Evolutionary conservation across 1,140 invertebrate genomes (phyloP), one percentile per base, ranked within the genome.

Genomic region (Oryctes rhinoceros): DNA sequence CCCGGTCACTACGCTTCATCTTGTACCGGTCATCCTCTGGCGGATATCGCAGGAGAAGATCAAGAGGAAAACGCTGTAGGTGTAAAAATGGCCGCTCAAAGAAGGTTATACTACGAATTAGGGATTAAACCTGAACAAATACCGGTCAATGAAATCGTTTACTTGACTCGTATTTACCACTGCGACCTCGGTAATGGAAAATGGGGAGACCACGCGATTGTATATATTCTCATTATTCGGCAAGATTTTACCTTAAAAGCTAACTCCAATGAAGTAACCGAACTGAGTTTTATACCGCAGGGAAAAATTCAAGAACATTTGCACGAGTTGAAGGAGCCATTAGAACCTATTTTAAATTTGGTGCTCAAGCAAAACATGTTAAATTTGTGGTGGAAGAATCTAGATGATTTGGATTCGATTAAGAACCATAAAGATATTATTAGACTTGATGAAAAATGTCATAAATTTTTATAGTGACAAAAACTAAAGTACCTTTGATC

Each of bases 121-220:
- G 97, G 97, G 5, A 96, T 94, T 86, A 91, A 92, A 37, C 37
- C 85, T 0, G 88, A 90, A n/a, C 87, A 91, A 86, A 88, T 94
- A 81, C 85, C 92, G 35, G 90, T 92, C 0, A 90, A 94, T 4
- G 91, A 94, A 78, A 94, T 99, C 81, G 90, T 92, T 11, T 98
- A 94, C 84, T 85, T 99, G 30, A 98, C 97, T 0, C 91, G 97
- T 81, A 95, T 99, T 80, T 92, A 95, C 85, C 99, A 99, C 87
- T 91, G 93, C 82, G 93, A 96, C 79, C 88, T 89, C 0, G 93
- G 92, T 1, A 91, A 94, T 84, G 91, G 92, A 9, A 90, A 91
- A 47, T 99, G 96, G 95, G 97, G 97, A 30, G 98, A 99, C 89
- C 96, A 98, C 86, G 97, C 99, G 89, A 95, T 99, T 76, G 97